Evolutionary conservation across 2,113 vertebrate species (phyloP), one percentile per base, ranked within the genome.

Genomic region (Spizaetus ornatus): DNA sequence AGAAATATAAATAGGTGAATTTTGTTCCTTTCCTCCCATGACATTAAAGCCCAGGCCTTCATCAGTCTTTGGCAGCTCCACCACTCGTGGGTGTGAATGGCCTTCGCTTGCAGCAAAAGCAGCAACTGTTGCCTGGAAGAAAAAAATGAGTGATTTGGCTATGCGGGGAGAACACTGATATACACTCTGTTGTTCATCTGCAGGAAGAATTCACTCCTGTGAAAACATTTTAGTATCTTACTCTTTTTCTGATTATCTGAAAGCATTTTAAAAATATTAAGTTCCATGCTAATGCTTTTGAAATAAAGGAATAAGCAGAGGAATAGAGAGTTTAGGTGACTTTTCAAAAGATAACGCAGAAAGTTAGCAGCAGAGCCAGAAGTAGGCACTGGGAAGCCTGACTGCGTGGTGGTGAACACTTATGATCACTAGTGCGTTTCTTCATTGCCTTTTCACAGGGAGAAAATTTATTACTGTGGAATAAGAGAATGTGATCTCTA

Each of bases 21-120:
- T 99, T 96, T 99, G 99, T 88, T 99, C 99, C 95, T 99, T 99
- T 95, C 99, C 99, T 70, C 99, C 99, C 99, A 99, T 99, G 88
- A 99, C 99, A 36, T 99, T 99, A 97, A 99, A 99, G 94, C 99
- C 99, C 94, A 99, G 98, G n/a, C 99, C 99, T 97, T 99, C 99
- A 80, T 99, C 99, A 9, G 99, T 99, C 98, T 99, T 99, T 67
- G 99, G 99, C 53, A 99, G 98, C 96, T 99, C 99, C 43, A 99
- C 99, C 91, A 99, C 99, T 71, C 99, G 98, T 0, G 99, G 99
- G 97, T 99, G 99, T 45, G 99, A 99, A 98, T 99, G 99, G 95
- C 99, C 99, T 98, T 99, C 99, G 2, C 99, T 99, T 90, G 99
- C 99, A 85, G 99, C 99, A 96, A 99, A 99, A 53, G 99, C 99